Evolutionary conservation across 1,140 invertebrate genomes (phyloP), one percentile per base, ranked within the genome.

Genomic region (Hydropsyche tenuis): DNA sequence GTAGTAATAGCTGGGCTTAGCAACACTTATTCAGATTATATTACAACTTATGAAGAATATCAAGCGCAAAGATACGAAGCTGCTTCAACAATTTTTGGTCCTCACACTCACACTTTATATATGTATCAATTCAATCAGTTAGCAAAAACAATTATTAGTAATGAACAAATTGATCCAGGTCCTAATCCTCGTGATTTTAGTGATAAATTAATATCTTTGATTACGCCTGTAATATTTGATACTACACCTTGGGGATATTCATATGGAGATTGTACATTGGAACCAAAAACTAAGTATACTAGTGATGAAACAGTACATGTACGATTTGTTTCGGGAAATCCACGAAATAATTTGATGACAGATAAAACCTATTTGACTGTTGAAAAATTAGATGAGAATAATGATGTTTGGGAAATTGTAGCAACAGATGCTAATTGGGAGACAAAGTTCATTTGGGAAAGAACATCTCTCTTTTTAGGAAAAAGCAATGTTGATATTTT

Each of bases 51-150:
- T 66, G 95, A 98, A 83, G 96, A 98, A 84, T 98, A 97, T 84
- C 89, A 96, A 87, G 85, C 90, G 16, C 95, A 98, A 84, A 86
- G 96, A 16, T 98, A 98, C 79, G 96, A 98, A 87, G 96, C 91
- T 0, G 96, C 94, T 0, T 97, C 95, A 0, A 98, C 96, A 0
- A 94, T 97, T 76, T 98, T 86, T 78, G 96, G 96, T 0, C 95
- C 95, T 0, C 88, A 97, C 79, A 97, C 96, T 0, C 84, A 96
- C 0, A 86, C 89, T 2, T 92, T 97, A 23, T 96, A 96, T 79
- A 85, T 95, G 43, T 87, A 93, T 74, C 90, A 94, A 56, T 97
- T 92, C 78, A 83, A 85, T 16, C 87, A 90, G 51, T 81, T 98
- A 0, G 89, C 92, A 0, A 83, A 86, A 51, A 87, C 89, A 4